Conservation (phyloP, 1,140 invertebrate species). For the Spodoptera frugiperda region DNA sequence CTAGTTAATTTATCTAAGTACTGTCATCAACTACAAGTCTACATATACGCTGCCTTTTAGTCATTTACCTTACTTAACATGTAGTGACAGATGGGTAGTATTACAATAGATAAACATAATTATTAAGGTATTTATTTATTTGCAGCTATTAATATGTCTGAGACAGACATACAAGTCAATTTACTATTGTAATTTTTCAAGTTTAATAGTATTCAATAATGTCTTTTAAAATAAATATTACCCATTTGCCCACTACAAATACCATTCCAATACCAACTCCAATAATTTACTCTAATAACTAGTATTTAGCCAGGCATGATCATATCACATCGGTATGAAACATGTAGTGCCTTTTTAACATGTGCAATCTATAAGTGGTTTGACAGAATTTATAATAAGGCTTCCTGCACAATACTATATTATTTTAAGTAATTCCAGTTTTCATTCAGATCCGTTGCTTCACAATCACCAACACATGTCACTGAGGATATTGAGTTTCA, state of each 20-base stretch:
- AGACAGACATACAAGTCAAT: too few species aligned
- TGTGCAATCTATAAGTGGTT: neutral
- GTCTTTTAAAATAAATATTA: slow-evolving; percentile 5
- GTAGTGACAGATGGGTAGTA: neutral
- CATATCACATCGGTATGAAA: neutral
- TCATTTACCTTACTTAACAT: slow-evolving; percentile 44
- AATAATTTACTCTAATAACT: slow-evolving; percentile 46
- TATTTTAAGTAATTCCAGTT: slow-evolving; percentile 19
- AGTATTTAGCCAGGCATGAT: slow-evolving; percentile 25
- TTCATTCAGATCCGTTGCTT: slow-evolving; percentile 14
- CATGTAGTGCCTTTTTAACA: neutral
- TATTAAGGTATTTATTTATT: too few species aligned
- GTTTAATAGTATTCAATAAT: neutral
- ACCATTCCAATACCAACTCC: slow-evolving; percentile 29
- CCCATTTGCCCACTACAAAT: slow-evolving; percentile 14
- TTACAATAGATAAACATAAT: neutral
- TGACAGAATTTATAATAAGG: neutral
- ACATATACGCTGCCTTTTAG: slow-evolving; percentile 42
- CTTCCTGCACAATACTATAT: slow-evolving; percentile 26
- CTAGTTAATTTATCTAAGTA: slow-evolving; percentile 44
- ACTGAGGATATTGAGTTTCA: neutral
- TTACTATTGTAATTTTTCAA: too few species aligned
- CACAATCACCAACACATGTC: slow-evolving; percentile 1
- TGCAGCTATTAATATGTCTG: too few species aligned
- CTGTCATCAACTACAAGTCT: slow-evolving; percentile 40